phyloP scores from a whole-genome alignment of 1,140 invertebrate genomes.

The Popillia japonica region DNA sequence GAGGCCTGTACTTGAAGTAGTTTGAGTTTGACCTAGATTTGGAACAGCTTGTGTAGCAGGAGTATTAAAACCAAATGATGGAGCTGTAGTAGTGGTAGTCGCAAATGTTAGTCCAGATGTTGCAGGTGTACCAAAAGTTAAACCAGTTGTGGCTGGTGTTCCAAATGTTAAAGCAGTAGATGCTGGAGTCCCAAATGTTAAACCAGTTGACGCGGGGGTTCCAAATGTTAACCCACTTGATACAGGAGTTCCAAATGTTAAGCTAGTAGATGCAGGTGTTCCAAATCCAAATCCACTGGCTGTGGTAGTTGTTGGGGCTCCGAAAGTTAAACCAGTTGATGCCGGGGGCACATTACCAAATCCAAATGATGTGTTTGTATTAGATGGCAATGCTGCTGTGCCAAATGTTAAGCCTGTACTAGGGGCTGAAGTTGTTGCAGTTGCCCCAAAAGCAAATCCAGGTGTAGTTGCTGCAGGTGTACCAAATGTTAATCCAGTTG shows the following conservation, averaged over 20 bases:
- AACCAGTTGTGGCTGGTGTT: slow-evolving; percentile 41
- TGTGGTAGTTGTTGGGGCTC: slow-evolving; percentile 34
- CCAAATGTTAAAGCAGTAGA: neutral
- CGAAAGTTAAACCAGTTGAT: slow-evolving; percentile 25
- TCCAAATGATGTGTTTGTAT: no score
- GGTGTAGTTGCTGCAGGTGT: slow-evolving; percentile 39
- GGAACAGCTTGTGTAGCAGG: neutral
- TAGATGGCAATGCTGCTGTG: neutral
- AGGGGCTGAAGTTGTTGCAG: slow-evolving; percentile 29
- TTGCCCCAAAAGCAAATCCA: slow-evolving; percentile 40
- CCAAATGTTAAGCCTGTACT: slow-evolving; percentile 33
- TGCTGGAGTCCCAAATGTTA: slow-evolving; percentile 52
- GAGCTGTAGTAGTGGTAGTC: slow-evolving; percentile 39
- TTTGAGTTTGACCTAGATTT: neutral
- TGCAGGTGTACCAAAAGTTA: slow-evolving; percentile 45
- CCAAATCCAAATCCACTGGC: slow-evolving; percentile 41
- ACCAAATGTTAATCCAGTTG: slow-evolving; percentile 46
- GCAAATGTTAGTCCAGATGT: slow-evolving; percentile 47
- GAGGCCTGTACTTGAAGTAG: neutral
- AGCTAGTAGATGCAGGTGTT: slow-evolving; percentile 34
- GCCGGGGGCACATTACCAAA: no score
- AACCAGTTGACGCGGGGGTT: slow-evolving; percentile 44
- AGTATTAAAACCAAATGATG: neutral
- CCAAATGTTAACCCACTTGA: slow-evolving; percentile 52
- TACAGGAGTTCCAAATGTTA: slow-evolving; percentile 42